Evolutionary conservation across 2,888 invertebrate species (phyloP).

Genomic region (Apamea anceps): DNA sequence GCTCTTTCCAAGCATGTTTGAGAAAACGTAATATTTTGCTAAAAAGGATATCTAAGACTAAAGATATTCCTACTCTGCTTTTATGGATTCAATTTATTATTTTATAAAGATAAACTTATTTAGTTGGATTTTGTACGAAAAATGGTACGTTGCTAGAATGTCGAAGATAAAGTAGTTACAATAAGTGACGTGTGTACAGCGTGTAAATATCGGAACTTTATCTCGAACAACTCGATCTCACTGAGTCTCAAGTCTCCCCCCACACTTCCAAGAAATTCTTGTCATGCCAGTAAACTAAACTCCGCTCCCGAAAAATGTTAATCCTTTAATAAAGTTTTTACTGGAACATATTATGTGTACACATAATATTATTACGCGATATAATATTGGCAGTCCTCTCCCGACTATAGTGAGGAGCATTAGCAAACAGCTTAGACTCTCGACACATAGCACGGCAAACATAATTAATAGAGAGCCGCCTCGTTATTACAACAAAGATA

Average conservation of each 20-base stretch:
- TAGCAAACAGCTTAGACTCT: conserved; percentile 65
- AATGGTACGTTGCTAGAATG: not conserved
- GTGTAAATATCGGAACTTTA: conserved; percentile 39
- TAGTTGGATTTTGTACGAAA: conserved; percentile 7
- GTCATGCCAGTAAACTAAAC: conserved; percentile 26
- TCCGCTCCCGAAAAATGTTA: conserved; percentile 43
- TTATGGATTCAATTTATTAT: not conserved
- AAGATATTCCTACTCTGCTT: not conserved
- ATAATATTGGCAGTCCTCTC: conserved; percentile 56
- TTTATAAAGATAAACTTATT: not conserved
- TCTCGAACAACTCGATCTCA: conserved; percentile 24
- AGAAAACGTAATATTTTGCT: not conserved
- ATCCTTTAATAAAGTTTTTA: conserved; percentile 51
- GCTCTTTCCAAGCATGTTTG: not conserved
- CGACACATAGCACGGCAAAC: conserved; percentile 62
- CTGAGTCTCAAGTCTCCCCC: not conserved
- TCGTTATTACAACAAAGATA: conserved; percentile 54
- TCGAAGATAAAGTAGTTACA: conserved; percentile 37
- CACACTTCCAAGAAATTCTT: conserved; percentile 41
- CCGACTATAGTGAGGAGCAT: conserved; percentile 48
- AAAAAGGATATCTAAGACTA: too few species aligned
- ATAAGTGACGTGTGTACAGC: conserved; percentile 40
- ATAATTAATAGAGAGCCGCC: conserved; percentile 58
- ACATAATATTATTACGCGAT: conserved; percentile 54
- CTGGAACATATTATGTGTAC: conserved; percentile 47